Percentiles rank a stretch among this genome's conserved stretches.
Conservation (phyloP, 2,113 vertebrate genomes). For the Aphelocoma coerulescens region DNA sequence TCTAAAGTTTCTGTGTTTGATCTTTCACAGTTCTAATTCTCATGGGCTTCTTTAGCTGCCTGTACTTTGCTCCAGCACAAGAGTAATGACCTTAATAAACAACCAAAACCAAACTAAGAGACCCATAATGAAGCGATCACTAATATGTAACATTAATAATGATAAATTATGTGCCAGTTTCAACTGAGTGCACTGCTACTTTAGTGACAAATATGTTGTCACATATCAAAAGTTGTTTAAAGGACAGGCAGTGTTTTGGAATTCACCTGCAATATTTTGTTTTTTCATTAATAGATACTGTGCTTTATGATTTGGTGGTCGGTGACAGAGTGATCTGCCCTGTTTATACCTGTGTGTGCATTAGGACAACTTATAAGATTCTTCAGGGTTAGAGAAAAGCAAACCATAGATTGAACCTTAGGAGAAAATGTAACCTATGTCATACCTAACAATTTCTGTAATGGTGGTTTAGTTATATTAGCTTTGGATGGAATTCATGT, state of each 20-base stretch:
- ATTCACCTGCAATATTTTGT: background rate
- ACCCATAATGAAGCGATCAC: background rate
- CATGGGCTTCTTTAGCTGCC: background rate
- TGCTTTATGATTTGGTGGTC: background rate
- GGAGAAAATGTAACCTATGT: background rate
- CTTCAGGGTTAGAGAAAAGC: background rate
- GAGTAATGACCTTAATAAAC: background rate
- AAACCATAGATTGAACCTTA: background rate
- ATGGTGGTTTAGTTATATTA: background rate
- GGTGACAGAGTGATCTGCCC: background rate
- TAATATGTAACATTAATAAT: background rate
- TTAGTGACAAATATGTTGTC: background rate
- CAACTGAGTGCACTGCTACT: too few species aligned
- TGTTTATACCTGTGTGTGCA: background rate
- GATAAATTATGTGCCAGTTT: background rate
- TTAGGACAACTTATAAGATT: background rate
- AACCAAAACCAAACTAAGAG: background rate
- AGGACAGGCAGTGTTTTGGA: background rate
- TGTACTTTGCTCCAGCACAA: background rate
- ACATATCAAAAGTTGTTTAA: background rate
- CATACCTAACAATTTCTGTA: background rate
- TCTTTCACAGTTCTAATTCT: background rate
- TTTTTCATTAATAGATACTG: background rate
- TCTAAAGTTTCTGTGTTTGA: background rate
- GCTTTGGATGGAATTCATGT: background rate